Evolutionary conservation across 2,113 vertebrate species (phyloP).

Genomic region (Macquaria australasica): DNA sequence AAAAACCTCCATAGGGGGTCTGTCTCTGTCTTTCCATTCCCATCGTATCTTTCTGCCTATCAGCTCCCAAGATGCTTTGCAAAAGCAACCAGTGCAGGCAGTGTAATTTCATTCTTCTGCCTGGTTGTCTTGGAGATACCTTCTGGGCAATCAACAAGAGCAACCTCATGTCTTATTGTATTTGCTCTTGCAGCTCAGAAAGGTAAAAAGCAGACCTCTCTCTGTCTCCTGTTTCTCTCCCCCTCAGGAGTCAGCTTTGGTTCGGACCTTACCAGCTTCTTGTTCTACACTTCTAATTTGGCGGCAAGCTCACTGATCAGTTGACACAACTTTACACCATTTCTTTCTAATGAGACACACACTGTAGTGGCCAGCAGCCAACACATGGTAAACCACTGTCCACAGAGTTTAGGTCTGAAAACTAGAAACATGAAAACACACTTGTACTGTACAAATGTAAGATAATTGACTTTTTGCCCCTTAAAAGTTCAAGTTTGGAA

Average conservation of each 20-base stretch:
- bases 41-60: slow-evolving; percentile 24
- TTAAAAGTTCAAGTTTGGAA: neutral
- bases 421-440: neutral
- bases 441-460: slow-evolving; percentile 29
- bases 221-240: neutral
- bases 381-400: neutral
- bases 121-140: slow-evolving; percentile 52
- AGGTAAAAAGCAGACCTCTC: slow-evolving; percentile 23
- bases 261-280: slow-evolving; percentile 21
- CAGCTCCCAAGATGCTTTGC: slow-evolving; percentile 44
- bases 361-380: neutral
- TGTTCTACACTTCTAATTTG: slow-evolving; percentile 67
- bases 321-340: slow-evolving; percentile 45
- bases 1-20: slow-evolving; percentile 49
- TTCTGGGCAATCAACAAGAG: slow-evolving; percentile 55
- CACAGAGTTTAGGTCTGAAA: neutral
- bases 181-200: slow-evolving; percentile 34
- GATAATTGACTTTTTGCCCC: slow-evolving; percentile 17
- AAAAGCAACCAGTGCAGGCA: slow-evolving; percentile 43
- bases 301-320: slow-evolving; percentile 39
- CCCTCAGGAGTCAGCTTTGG: slow-evolving; percentile 42
- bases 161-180: neutral
- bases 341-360: slow-evolving; percentile 57
- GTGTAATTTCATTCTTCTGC: slow-evolving; percentile 36
- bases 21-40: slow-evolving; percentile 23